A percentile compares a stretch with the other conserved stretches of the same genome.
These are phyloP conservation scores for Halcyon leucocephala DNA, from an alignment of 2,797 vertebrate genomes.

Conservation along the genomic window DNA sequence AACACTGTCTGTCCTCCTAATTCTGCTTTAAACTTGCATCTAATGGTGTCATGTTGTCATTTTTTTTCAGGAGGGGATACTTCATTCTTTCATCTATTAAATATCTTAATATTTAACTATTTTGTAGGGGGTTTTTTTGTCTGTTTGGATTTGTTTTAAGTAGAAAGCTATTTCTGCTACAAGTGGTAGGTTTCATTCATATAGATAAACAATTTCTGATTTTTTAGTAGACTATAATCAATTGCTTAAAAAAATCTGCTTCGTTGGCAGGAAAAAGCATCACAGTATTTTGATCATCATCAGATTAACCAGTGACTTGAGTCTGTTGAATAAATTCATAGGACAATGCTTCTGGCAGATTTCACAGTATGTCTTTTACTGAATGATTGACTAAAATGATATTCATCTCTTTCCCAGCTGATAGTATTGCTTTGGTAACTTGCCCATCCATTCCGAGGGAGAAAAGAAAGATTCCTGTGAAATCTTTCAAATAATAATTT, in stretches of 20 bases:
- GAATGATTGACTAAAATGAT: neutral
- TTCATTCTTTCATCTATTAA: neutral
- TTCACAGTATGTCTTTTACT: neutral
- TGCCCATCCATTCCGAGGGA: neutral
- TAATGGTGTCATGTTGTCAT: neutral
- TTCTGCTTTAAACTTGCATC: neutral
- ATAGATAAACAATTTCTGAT: neutral
- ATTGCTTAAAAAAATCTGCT: neutral
- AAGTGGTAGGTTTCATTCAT: accelerated
- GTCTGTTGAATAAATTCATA: slow-evolving; percentile 37
- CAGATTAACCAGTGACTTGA: neutral
- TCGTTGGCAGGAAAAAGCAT: neutral
- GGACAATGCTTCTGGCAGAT: slow-evolving; percentile 37
- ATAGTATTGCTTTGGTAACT: slow-evolving; percentile 15
- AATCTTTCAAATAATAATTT: slow-evolving; percentile 42
- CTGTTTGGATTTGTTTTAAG: neutral
- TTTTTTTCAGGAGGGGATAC: neutral
- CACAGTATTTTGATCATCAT: neutral
- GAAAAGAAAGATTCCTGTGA: slow-evolving; percentile 6
- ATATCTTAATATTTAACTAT: neutral
- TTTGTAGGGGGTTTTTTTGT: accelerated
- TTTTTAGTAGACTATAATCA: neutral
- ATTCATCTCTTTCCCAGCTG: slow-evolving; percentile 61
- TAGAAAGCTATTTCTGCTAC: neutral
- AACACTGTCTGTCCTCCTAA: neutral